phyloP scores from a whole-genome alignment of 1,140 invertebrate genomes.

The Oppia nitens region DNA sequence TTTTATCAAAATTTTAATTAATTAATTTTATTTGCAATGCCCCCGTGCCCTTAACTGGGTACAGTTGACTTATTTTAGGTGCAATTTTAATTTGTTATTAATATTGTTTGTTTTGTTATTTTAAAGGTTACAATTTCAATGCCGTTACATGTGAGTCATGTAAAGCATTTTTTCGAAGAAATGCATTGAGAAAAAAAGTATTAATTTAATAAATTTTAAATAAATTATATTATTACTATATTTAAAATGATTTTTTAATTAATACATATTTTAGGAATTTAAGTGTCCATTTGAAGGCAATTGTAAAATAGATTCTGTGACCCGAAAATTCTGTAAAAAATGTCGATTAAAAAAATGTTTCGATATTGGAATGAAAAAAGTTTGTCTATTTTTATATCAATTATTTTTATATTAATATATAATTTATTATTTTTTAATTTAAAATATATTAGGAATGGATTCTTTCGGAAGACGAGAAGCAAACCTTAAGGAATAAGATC shows the following conservation, averaged over 20 bases:
- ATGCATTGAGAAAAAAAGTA: slow-evolving; percentile 4
- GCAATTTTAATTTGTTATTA: not conserved
- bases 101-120: not conserved
- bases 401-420: too few species aligned
- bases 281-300: slow-evolving; percentile 83
- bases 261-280: slow-evolving; percentile 53
- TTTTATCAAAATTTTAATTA: too few species aligned
- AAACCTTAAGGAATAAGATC: slow-evolving; percentile 73
- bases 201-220: too few species aligned
- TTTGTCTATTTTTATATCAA: too few species aligned
- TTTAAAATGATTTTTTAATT: too few species aligned
- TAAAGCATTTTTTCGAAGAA: slow-evolving; percentile 10
- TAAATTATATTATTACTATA: too few species aligned
- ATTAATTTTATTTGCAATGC: too few species aligned
- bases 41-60: too few species aligned
- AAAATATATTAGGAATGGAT: slow-evolving; percentile 15
- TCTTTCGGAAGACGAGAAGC: slow-evolving; percentile 84
- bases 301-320: slow-evolving; percentile 81
- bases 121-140: slow-evolving; percentile 10
- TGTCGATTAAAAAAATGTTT: slow-evolving; percentile 88
- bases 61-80: too few species aligned
- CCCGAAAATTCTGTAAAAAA: slow-evolving; percentile 85
- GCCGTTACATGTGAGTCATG: slow-evolving; percentile 10
- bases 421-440: too few species aligned
- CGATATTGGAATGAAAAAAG: slow-evolving; percentile 84